Evolutionary conservation across 2,888 invertebrate genomes (phyloP).

Genomic region (Cheiracanthium punctorium): DNA sequence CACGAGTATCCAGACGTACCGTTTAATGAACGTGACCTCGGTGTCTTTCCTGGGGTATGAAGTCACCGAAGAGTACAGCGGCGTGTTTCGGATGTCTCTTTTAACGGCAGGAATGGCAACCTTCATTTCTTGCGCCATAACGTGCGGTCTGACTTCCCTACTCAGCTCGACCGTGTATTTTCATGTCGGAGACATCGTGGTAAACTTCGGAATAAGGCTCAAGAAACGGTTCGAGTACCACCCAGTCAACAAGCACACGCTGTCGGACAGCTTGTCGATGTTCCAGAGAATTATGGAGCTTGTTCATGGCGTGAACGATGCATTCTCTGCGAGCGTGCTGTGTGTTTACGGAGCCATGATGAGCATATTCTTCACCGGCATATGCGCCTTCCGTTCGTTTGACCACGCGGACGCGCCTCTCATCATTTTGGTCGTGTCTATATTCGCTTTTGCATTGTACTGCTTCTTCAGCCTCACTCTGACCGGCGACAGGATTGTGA

Average conservation of each 20-base stretch:
- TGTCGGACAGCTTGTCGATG: background rate
- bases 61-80: too few relatives aligned
- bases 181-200: background rate
- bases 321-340: conserved; percentile 13
- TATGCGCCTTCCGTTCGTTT: background rate
- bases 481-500: conserved; percentile 14
- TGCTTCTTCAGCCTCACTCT: conserved; percentile 17
- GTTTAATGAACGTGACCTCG: too few relatives aligned
- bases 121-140: conserved; percentile 1
- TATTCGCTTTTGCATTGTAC: background rate
- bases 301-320: conserved; percentile 3
- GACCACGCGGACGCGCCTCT: background rate
- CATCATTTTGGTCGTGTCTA: background rate
- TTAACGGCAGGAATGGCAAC: background rate
- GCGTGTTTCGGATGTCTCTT: too few relatives aligned
- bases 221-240: background rate
- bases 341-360: conserved; percentile 24
- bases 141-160: conserved; percentile 6
- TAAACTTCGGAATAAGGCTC: background rate
- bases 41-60: too few relatives aligned
- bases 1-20: too few relatives aligned
- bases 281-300: conserved; percentile 13
- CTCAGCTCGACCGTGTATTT: conserved; percentile 13
- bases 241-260: background rate
- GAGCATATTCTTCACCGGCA: conserved; percentile 21